Evolutionary conservation across 1,140 invertebrate genomes (phyloP), one percentile per base, ranked within the genome.

Genomic region (Drosophila quadrilineata): DNA sequence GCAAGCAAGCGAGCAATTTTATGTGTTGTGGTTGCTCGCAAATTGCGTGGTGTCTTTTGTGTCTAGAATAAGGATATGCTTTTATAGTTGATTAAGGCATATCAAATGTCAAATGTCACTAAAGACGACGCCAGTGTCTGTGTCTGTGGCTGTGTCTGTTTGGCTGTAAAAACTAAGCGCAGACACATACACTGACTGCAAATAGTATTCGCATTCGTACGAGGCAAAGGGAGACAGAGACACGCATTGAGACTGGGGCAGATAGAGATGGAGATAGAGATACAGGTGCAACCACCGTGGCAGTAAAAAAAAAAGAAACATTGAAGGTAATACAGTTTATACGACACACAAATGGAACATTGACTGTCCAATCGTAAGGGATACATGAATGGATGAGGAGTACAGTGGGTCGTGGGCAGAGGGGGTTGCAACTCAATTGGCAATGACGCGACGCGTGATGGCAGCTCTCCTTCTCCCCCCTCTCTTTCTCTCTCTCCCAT

Each of bases 41-140:
- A 73, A 73, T 67, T 59, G 58, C 58, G 58, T 62, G 45, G 9
- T 41, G 58, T 35, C 36, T 53, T n/a, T 29, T 67, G 70, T 65
- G 75, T 57, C 69, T 72, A 58, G 56, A 43, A 63, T 45, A 64
- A 58, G 56, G 48, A 63, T 45, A 64, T 67, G 71, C 79, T 85
- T 85, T 85, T 85, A 85, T 85, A 85, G 79, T 85, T 85, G 79
- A 85, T 85, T 85, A 85, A 85, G 80, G 71, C 79, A 85, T 85
- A 85, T 85, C 79, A 85, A 85, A 85, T 85, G 75, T 85, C 79
- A 84, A 82, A 84, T 77, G 77, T 77, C 77, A 84, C 64, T 64
- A 70, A 71, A 71, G 79, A 66, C 69, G 73, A 82, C 77, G 72
- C 68, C 71, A 35, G 68, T 69, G 76, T 60, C 76, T 73, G 76